Evolutionary conservation across 2,797 vertebrate genomes (phyloP), one percentile per base, ranked within the genome.

Genomic region (Phataginus tetradactyla): DNA sequence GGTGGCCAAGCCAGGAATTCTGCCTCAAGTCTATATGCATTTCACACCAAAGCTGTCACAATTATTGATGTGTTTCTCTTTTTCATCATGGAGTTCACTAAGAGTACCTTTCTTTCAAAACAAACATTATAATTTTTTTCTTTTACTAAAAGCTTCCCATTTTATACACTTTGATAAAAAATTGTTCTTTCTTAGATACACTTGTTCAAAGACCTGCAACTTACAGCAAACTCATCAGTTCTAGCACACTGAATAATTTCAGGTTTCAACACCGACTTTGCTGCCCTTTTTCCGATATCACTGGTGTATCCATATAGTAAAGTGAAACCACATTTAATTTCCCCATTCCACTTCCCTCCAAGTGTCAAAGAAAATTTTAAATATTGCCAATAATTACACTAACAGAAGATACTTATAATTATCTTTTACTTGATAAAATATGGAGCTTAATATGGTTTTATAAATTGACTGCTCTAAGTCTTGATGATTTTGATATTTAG

Each of bases 351-450:
- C 17, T 11, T 80, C 39, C 32, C 37, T 6, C 10, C 34, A 34
- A 39, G 59, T 91, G 32, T 74, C 57, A 83, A 21, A 94, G 63
- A 34, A 90, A 63, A 91, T 55, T 88, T 87, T 79, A 72, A 95
- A 39, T 27, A 90, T 61, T 51, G 34, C 25, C 57, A 64, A 29
- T 71, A 34, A 45, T 64, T 75, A 51, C 11, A 78, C 21, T 63
- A 79, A 55, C 21, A 85, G 80, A 92, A 86, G 13, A 81, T 32
- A 81, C 15, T 53, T 88, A 29, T 0, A 88, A 13, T 83, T 2
- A 45, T 42, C 20, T 86, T 88, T 89, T 53, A 34, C n/a, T 81
- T 93, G 7, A 66, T 11, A 74, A 95, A 92, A 72, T 68, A 74
- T 93, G 32, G 21, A 74, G 14, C 91, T 90, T 87, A 81, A 49